These are phyloP conservation scores for Crematogaster levior DNA, from an alignment of 2,888 invertebrate species.

Conservation along the genomic window DNA sequence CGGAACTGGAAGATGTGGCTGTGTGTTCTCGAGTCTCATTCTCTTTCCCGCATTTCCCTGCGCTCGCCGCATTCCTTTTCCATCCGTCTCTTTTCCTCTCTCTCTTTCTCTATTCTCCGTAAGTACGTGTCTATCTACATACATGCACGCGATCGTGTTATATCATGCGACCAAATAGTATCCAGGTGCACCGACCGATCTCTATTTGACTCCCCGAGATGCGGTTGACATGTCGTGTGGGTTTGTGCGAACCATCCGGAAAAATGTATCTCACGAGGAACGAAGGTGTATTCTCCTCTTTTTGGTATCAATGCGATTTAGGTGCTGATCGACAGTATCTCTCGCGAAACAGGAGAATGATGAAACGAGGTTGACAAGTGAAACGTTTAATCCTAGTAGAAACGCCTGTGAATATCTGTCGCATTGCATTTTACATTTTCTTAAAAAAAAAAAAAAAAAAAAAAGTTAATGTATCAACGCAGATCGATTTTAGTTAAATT, in stretches of 20 bases:
- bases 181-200: conserved; percentile 35
- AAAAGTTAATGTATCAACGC: too few relatives aligned
- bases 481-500: neutral
- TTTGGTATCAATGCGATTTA: conserved; percentile 56
- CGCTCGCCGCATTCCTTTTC: conserved; percentile 31
- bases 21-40: conserved; percentile 70
- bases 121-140: conserved; percentile 50
- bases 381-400: conserved; percentile 25
- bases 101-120: conserved; percentile 34
- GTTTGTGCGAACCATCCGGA: conserved; percentile 45
- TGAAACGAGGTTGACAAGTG: conserved; percentile 9
- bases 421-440: neutral
- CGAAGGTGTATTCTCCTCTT: conserved; percentile 26
- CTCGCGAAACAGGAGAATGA: conserved; percentile 5
- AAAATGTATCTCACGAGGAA: conserved; percentile 50
- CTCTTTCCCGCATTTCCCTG: conserved; percentile 55
- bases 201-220: conserved; percentile 46
- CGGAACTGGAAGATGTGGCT: conserved; percentile 67
- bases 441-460: too few relatives aligned
- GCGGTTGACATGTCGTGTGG: conserved; percentile 45
- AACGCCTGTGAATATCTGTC: conserved; percentile 6
- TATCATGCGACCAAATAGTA: conserved; percentile 39
- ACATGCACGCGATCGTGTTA: conserved; percentile 48
- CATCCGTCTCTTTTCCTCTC: conserved; percentile 24
- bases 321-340: conserved; percentile 47